Evolutionary conservation across 2,888 invertebrate species (phyloP).

Genomic region (Orchesella flavescens): DNA sequence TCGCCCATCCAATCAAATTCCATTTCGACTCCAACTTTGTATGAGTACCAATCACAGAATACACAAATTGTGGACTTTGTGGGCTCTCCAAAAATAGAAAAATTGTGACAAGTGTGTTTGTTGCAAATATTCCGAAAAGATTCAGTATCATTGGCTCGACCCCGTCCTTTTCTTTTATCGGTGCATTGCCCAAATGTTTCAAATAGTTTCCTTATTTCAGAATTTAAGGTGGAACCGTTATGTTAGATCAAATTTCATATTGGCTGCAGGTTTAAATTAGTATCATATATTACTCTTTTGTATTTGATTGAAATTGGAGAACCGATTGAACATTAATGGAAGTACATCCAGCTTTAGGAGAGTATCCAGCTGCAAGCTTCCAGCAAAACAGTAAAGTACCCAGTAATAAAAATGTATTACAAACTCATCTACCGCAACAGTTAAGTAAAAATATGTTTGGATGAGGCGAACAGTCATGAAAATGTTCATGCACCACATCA

Average conservation of each 20-base stretch:
- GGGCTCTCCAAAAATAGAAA: slow-evolving; percentile 25
- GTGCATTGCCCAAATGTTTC: not conserved
- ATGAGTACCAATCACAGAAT: not conserved
- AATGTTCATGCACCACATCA: slow-evolving; percentile 30
- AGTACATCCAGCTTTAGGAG: slow-evolving; percentile 12
- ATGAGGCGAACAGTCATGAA: slow-evolving; percentile 19
- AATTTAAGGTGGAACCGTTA: too few relatives aligned
- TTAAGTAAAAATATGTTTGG: slow-evolving; percentile 16
- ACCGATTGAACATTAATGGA: slow-evolving; percentile 25
- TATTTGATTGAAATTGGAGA: slow-evolving; percentile 19
- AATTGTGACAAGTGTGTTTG: slow-evolving; percentile 29
- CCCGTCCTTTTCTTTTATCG: slow-evolving; percentile 26
- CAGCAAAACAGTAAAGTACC: slow-evolving; percentile 29
- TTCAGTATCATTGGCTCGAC: slow-evolving; percentile 24
- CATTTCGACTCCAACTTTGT: not conserved
- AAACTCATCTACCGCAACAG: slow-evolving; percentile 10
- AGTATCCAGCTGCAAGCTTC: slow-evolving; percentile 10
- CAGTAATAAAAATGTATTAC: slow-evolving; percentile 30
- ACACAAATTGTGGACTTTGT: slow-evolving; percentile 37
- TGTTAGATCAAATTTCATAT: too few relatives aligned
- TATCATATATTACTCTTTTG: not conserved
- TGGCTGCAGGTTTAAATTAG: too few relatives aligned
- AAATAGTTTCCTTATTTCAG: slow-evolving; percentile 21
- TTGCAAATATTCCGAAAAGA: slow-evolving; percentile 12
- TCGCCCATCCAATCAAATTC: not conserved